Percentiles rank a stretch among this genome's conserved stretches.
Evolutionary conservation across 2,113 vertebrate genomes (phyloP).

Genomic region (Sapayoa aenigma): DNA sequence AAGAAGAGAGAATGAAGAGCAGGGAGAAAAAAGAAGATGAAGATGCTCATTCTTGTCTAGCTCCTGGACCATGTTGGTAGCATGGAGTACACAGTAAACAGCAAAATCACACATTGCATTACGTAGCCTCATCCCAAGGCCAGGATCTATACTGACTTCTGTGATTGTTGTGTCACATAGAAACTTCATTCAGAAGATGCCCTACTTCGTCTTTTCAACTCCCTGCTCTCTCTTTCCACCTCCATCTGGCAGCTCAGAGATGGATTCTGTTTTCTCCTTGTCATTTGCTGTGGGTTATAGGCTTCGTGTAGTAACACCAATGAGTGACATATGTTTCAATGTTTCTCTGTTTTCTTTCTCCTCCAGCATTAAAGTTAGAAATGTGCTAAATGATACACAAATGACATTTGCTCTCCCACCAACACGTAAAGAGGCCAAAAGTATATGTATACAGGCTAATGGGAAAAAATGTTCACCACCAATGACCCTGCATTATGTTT

Average conservation of each 20-base stretch:
- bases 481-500: constrained; percentile 72
- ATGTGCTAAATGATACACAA: constrained; percentile 72
- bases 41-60: neutral
- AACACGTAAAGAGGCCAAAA: constrained; percentile 76
- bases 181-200: neutral
- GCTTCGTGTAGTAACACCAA: neutral
- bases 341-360: neutral
- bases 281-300: neutral
- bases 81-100: neutral
- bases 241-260: neutral
- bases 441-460: constrained; percentile 73
- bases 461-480: constrained; percentile 66
- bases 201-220: neutral
- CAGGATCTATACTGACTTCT: neutral
- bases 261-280: neutral
- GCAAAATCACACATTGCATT: neutral
- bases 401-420: constrained; percentile 80
- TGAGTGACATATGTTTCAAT: neutral
- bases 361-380: constrained; percentile 73
- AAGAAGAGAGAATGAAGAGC: neutral
- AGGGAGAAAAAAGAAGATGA: neutral
- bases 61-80: neutral
- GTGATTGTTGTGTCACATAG: neutral
- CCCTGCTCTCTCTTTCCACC: neutral
- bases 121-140: neutral